Evolutionary conservation across 2,113 vertebrate genomes (phyloP), one percentile per base, ranked within the genome.

Genomic region (Tychaedon coryphoeus): DNA sequence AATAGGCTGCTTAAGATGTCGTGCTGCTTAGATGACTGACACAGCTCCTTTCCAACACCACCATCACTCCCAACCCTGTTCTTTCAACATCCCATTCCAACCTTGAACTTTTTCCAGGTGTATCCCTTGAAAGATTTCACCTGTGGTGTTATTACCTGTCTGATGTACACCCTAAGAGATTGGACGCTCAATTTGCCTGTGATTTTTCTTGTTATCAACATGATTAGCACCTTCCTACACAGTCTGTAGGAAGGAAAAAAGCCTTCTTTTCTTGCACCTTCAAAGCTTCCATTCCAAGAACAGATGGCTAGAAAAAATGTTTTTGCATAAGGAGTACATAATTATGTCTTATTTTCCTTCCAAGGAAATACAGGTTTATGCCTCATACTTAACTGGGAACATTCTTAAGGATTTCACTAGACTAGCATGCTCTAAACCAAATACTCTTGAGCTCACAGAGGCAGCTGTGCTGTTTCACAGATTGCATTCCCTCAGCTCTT

Each of bases 1-100:
- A 97, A 97, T 97, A 89, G 66, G 57, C 85, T 95, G 58, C 96
- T 97, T 95, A 96, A 94, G 96, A 94, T 83, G 81, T 97, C 76
- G 0, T 82, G 90, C 83, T 92, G 87, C 90, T 87, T 72, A 77
- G 91, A 75, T 80, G 94, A 93, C 92, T 95, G 95, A 91, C 82
- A 25, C 1, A 0, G 31, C 74, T 86, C 90, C 77, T 92, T 82
- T 78, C 51, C 60, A 65, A 34, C 64, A 71, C 53, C 38, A 81
- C 17, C 51, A 40, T 38, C 42, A 29, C 25, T 73, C 42, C 50
- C 74, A 67, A 31, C 16, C 18, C 36, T 62, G 70, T 72, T 47
- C 9, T 78, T 65, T 84, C 60, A 58, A 54, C 10, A n/a, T n/a
- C 36, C 40, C 8, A 1, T 71, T 86, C 34, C 29, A 81, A 8